These are phyloP conservation scores for Romanogobio albipinnatus DNA, from an alignment of 2,113 vertebrate species.

Conservation along the genomic window DNA sequence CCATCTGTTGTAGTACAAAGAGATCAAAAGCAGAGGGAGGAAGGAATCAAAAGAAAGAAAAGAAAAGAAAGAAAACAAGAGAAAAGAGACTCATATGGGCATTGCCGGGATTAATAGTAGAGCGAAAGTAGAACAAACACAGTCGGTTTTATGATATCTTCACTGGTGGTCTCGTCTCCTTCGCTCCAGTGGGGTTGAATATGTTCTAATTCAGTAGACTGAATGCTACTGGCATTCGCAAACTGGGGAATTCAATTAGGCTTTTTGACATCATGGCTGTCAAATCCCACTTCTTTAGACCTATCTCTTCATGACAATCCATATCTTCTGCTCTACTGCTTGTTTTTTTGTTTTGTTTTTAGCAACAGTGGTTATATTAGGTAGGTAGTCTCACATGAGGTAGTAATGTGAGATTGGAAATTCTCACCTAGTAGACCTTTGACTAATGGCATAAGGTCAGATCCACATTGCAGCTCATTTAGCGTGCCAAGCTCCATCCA, in stretches of 20 bases:
- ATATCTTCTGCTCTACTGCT: background rate
- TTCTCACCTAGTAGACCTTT: no score
- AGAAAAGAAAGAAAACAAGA: no score
- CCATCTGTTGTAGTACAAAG: conserved; percentile 32
- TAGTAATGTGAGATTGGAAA: background rate
- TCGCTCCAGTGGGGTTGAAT: background rate
- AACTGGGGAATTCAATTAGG: conserved; percentile 8
- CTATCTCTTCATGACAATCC: background rate
- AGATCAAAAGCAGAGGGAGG: conserved; percentile 30
- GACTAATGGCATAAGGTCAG: background rate
- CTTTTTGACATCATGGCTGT: background rate
- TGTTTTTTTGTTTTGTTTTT: background rate
- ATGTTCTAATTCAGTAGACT: background rate
- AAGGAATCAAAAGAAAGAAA: conserved; percentile 18
- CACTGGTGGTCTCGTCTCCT: background rate
- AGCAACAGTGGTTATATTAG: background rate
- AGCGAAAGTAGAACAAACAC: conserved; percentile 26
- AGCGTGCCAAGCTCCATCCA: background rate
- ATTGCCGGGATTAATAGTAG: conserved; percentile 5
- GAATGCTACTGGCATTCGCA: background rate
- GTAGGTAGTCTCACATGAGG: background rate
- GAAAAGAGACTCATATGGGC: background rate
- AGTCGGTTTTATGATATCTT: conserved; percentile 5
- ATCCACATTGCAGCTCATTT: background rate
- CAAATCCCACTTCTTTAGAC: background rate